phyloP scores from a whole-genome alignment of 2,797 vertebrate species.

The Merluccius polli region DNA sequence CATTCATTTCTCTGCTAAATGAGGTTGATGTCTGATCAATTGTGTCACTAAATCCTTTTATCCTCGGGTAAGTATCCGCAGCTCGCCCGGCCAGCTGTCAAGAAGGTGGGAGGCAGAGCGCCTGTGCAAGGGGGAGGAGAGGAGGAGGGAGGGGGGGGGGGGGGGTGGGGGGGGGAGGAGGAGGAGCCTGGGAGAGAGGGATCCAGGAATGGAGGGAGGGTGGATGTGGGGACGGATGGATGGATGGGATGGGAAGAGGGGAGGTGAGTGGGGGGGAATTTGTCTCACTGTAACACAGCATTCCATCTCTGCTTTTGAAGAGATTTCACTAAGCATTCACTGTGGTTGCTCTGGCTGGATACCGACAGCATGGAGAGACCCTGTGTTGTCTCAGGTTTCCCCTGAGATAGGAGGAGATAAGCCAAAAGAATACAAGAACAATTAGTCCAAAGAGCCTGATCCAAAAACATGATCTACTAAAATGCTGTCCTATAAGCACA shows the following conservation, averaged over 20 bases:
- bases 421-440: neutral
- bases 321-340: neutral
- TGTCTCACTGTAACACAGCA: neutral
- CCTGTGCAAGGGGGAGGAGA: slow-evolving; percentile 30
- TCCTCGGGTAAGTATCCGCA: slow-evolving; percentile 68
- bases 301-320: neutral
- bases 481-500: neutral
- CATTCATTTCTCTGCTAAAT: slow-evolving; percentile 68
- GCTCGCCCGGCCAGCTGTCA: slow-evolving; percentile 74
- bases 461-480: neutral
- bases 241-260: neutral
- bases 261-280: neutral
- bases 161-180: slow-evolving; percentile 34
- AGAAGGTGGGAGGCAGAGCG: slow-evolving; percentile 61
- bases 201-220: slow-evolving; percentile 26
- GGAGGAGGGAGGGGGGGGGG: slow-evolving; percentile 32
- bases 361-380: neutral
- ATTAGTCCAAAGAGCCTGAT: neutral
- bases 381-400: neutral
- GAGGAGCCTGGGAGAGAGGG: neutral
- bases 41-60: slow-evolving; percentile 77
- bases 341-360: neutral
- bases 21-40: slow-evolving; percentile 76
- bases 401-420: neutral
- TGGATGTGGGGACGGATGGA: slow-evolving; percentile 10